phyloP scores from a whole-genome alignment of 2,113 vertebrate genomes.

The Eurystomus gularis region DNA sequence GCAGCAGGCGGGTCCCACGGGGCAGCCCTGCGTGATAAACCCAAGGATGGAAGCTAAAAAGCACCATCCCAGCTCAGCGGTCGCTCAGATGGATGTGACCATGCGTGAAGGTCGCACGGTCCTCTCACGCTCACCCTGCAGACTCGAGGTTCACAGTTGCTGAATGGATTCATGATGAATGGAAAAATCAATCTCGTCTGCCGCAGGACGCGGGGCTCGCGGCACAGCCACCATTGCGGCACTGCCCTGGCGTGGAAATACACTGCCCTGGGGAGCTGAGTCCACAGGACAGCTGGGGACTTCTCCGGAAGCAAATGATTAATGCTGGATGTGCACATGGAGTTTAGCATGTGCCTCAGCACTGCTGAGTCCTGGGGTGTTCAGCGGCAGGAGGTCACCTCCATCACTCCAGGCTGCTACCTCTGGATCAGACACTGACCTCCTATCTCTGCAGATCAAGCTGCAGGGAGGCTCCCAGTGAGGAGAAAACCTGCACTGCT shows the following conservation, averaged over 20 bases:
- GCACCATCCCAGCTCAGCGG: rapidly evolving
- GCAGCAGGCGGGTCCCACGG: rapidly evolving
- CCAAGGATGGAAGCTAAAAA: rapidly evolving
- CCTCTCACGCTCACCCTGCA: not conserved
- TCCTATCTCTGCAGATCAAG: rapidly evolving
- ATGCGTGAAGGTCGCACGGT: rapidly evolving
- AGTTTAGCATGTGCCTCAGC: not conserved
- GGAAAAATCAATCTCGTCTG: no score
- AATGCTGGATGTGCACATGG: rapidly evolving
- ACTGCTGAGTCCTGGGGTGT: rapidly evolving
- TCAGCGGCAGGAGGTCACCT: not conserved
- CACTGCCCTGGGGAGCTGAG: not conserved
- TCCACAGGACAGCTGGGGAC: rapidly evolving
- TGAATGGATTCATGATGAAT: rapidly evolving
- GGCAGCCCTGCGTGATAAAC: rapidly evolving
- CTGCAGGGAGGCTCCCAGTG: rapidly evolving
- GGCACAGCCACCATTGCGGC: no score
- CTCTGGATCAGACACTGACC: rapidly evolving
- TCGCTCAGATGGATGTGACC: not conserved
- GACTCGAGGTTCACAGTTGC: not conserved
- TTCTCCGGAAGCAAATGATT: not conserved
- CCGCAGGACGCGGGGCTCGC: no score
- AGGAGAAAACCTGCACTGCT: not conserved
- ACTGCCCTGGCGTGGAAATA: rapidly evolving
- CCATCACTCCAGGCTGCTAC: rapidly evolving